Base-by-base conservation (phyloP, 2,888 invertebrate genomes). In the Melanophora roralis region DNA sequence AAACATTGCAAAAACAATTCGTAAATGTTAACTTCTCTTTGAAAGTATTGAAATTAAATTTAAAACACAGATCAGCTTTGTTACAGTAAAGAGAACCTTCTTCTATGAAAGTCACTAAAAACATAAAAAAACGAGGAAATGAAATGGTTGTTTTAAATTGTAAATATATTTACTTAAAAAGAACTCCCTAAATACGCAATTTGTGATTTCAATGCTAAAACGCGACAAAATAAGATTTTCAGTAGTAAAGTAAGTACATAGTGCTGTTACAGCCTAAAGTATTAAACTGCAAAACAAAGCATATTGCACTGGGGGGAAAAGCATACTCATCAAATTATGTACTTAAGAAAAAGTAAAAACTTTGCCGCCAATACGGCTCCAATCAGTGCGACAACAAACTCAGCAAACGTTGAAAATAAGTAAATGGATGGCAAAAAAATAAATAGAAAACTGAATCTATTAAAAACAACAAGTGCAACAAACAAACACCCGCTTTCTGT, bases 311-410 rank as follows among this genome's bases (percentile, higher is more conserved):
- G 11, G 1, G 38, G 27, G 78, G 74, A 69, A 81, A 78, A 45
- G 32, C 62, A 40, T 62, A 67, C 78, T 75, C 75, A 75, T 81
- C 78, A 74, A 78, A 80, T n/a, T n/a, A n/a, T n/a, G 72, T 59
- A 72, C 76, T 80, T 75, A 67, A 64, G 69, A 55, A 74, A 5
- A 75, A 55, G 74, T 62, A 80, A 82, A 81, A 84, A 84, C 73
- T 84, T 84, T 84, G 81, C 82, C 84, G 84, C 82, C 84, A 78
- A 82, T 82, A 82, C 81, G 83, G 79, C 83, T 81, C 82, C 82
- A 82, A 79, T 82, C 79, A 83, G 79, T 82, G 82, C 81, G 83
- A 69, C 83, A 81, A 76, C 77, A 81, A 81, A 72, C 76, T 73
- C 64, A 68, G 64, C 62, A 80, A 76, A 64, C 69, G 69, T 59